Evolutionary conservation across 2,888 invertebrate species (phyloP).

Genomic region (Ophion ellenae): DNA sequence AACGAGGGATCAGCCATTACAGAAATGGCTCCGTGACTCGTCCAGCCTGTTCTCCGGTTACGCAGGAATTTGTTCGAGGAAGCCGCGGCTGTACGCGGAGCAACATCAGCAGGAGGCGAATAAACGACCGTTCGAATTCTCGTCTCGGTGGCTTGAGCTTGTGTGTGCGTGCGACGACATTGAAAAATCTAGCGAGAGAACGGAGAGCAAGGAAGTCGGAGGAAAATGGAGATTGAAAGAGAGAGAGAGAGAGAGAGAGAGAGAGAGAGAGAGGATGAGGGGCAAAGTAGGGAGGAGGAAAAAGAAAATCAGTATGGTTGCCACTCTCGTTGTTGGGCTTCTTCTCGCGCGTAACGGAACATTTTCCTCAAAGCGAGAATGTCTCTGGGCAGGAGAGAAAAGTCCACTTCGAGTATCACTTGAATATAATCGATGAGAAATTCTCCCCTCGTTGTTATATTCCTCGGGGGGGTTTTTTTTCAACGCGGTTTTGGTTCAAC

Average conservation of each 20-base stretch:
- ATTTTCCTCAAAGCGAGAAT: constrained; percentile 37
- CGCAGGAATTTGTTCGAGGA: constrained; percentile 68
- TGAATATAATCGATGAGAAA: constrained; percentile 36
- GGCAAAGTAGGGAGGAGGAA: background rate
- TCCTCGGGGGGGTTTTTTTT: background rate
- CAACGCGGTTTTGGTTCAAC: constrained; percentile 27
- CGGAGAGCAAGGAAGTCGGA: background rate
- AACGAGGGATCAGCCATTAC: constrained; percentile 61
- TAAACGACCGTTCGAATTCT: constrained; percentile 66
- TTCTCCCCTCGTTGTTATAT: constrained; percentile 1
- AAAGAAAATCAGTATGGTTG: constrained; percentile 42
- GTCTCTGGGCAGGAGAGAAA: constrained; percentile 17
- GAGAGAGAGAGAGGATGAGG: constrained; percentile 27
- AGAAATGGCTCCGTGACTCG: constrained; percentile 63
- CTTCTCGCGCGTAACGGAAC: constrained; percentile 58
- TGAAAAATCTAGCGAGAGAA: constrained; percentile 11
- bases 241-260: constrained; percentile 4
- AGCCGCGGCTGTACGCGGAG: constrained; percentile 47
- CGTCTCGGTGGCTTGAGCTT: constrained; percentile 41
- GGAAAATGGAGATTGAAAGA: background rate
- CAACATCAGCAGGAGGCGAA: constrained; percentile 62
- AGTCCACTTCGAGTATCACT: constrained; percentile 12
- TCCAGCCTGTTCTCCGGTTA: constrained; percentile 60
- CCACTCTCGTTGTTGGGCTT: constrained; percentile 28
- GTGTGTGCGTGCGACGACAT: constrained; percentile 37